Evolutionary conservation across 2,797 vertebrate species (phyloP), one percentile per base, ranked within the genome.

Genomic region (Gymnoscopelus braueri): DNA sequence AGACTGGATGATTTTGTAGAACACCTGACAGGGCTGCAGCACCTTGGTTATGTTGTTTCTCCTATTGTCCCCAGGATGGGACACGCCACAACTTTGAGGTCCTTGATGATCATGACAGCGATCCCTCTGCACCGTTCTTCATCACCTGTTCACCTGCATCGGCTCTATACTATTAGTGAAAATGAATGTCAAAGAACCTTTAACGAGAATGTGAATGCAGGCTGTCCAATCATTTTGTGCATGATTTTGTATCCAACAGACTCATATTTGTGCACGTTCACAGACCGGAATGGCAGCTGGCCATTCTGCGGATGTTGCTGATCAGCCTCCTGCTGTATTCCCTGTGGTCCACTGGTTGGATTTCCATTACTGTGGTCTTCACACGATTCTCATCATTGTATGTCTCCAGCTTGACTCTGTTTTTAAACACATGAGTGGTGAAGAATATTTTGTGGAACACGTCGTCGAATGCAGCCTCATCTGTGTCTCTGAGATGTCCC

Each of bases 361-460:
- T 89, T 0, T 97, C 96, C 87, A 94, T 0, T 0, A 95, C 94
- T 0, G 95, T 95, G 61, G 95, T 95, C 87, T 96, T 97, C 86
- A 97, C 91, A 56, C 95, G 95, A 77, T 92, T 91, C 71, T 97
- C 96, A 5, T 97, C 98, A 0, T 99, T 98, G 91, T 96, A 98
- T 0, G 95, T 98, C 88, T 99, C 97, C 81, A 97, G 86, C 78
- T 99, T 99, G 77, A 96, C 93, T 80, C 94, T 80, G 92, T 96
- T 95, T 83, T 85, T 95, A 90, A 99, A 98, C 61, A 94, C 91
- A 49, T 95, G 95, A 0, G 95, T 95, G 71, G 87, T 95, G 83
- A 96, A 98, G 92, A 92, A 95, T 87, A 93, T 94, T 71, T 95
- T 95, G 66, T 96, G 95, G 89, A 99, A 96, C 81, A 98, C 92